Percentiles rank a stretch among this genome's conserved stretches.
These are phyloP conservation scores for Emmelina monodactyla DNA, from an alignment of 2,888 invertebrate genomes.

Conservation along the genomic window DNA sequence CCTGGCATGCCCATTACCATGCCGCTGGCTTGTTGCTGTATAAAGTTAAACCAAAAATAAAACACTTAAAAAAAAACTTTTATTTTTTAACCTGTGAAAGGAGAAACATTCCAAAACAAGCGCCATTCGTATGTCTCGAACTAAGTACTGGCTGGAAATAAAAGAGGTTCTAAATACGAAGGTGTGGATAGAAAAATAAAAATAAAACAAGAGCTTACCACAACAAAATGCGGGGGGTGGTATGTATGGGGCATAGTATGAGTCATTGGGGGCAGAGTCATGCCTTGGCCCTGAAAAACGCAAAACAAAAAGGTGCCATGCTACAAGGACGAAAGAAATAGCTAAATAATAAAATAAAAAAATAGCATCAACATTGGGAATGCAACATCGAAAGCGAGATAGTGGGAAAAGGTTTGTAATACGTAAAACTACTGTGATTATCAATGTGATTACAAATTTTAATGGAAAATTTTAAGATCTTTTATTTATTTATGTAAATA, in stretches of 20 bases:
- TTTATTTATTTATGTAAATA: too few relatives aligned
- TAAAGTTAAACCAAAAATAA: too few relatives aligned
- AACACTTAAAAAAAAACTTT: too few relatives aligned
- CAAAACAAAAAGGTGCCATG: conserved; percentile 49
- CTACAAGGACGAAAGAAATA: conserved; percentile 38
- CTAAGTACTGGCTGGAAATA: too few relatives aligned
- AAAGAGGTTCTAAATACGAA: too few relatives aligned
- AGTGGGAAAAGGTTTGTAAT: conserved; percentile 9
- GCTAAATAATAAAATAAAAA: conserved; percentile 18
- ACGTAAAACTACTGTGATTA: too few relatives aligned
- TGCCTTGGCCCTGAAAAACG: conserved; percentile 63
- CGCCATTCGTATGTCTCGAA: too few relatives aligned
- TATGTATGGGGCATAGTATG: conserved; percentile 64
- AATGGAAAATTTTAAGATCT: too few relatives aligned
- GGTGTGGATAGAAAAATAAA: not conserved
- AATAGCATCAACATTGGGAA: too few relatives aligned
- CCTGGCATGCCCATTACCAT: conserved; percentile 59
- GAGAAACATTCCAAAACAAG: too few relatives aligned
- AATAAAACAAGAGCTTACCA: conserved; percentile 44
- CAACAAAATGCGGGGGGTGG: conserved; percentile 63
- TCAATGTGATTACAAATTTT: too few relatives aligned
- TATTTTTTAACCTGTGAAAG: too few relatives aligned
- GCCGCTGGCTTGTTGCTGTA: conserved; percentile 47
- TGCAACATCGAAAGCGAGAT: conserved; percentile 19
- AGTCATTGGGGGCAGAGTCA: conserved; percentile 59